Evolutionary conservation across 2,113 vertebrate genomes (phyloP).

Genomic region (Phasianus colchicus): DNA sequence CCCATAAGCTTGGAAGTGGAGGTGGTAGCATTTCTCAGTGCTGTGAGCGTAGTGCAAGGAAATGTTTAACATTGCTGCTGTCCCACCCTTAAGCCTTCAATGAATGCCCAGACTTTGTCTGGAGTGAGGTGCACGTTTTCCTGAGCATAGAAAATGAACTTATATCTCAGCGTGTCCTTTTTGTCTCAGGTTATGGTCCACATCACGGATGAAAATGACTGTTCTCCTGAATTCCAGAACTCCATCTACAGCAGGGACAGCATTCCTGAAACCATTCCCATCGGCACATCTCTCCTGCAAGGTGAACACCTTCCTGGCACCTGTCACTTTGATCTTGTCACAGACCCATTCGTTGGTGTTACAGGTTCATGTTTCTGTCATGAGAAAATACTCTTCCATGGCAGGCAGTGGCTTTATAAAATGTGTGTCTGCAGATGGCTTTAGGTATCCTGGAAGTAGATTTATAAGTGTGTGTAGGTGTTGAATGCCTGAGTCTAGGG

Average conservation of each 20-base stretch:
- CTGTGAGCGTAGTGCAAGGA: background rate
- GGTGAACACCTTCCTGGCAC: slow-evolving; percentile 71
- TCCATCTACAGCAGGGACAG: slow-evolving; percentile 90
- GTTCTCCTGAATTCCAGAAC: slow-evolving; percentile 89
- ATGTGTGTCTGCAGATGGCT: background rate
- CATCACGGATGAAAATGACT: slow-evolving; percentile 89
- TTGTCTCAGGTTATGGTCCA: slow-evolving; percentile 83
- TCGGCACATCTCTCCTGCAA: slow-evolving; percentile 87
- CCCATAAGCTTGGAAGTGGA: background rate
- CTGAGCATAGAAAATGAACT: background rate
- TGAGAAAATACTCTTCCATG: background rate
- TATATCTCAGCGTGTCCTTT: background rate
- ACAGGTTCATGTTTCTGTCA: rapidly evolving
- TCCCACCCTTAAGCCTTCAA: background rate
- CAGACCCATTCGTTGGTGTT: background rate
- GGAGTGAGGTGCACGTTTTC: background rate
- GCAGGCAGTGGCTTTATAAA: background rate
- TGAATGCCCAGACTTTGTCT: background rate
- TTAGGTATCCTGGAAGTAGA: background rate
- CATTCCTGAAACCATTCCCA: slow-evolving; percentile 81
- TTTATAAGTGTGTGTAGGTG: background rate
- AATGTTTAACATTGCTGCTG: background rate
- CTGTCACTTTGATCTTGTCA: background rate
- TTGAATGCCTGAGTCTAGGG: background rate
- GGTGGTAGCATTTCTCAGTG: background rate